Percentiles rank a stretch among this genome's conserved stretches.
These are phyloP conservation scores for Neopelma chrysocephalum DNA, from an alignment of 2,797 vertebrate species.

Conservation along the genomic window DNA sequence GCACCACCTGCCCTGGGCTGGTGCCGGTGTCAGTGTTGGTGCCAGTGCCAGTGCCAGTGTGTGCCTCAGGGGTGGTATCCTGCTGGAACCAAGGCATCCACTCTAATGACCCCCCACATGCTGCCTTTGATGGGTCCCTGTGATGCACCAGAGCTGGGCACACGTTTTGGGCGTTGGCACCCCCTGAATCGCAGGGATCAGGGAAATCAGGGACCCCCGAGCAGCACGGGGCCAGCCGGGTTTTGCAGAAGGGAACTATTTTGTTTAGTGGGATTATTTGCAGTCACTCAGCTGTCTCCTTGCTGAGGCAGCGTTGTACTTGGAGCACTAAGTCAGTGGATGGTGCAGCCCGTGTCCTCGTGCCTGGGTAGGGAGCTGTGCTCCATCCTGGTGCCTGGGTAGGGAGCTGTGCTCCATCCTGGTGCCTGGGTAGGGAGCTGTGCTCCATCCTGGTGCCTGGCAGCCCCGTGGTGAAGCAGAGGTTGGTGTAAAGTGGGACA, in stretches of 20 bases:
- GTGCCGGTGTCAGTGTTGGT: background rate
- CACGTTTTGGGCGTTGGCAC: rapidly evolving
- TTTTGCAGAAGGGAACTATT: background rate
- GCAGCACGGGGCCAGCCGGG: background rate
- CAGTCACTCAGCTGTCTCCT: background rate
- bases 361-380: rapidly evolving
- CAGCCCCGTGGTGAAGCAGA: background rate
- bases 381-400: background rate
- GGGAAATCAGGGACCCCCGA: background rate
- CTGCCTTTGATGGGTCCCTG: background rate
- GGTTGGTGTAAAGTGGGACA: background rate
- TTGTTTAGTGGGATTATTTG: background rate
- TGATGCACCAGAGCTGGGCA: background rate
- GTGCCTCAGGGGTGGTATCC: rapidly evolving
- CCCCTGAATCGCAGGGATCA: rapidly evolving
- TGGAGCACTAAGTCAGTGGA: background rate
- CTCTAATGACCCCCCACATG: rapidly evolving
- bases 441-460: background rate
- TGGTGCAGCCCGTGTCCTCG: rapidly evolving
- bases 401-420: background rate
- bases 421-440: too few species aligned
- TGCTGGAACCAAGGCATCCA: background rate
- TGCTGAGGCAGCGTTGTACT: background rate
- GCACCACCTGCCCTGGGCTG: background rate
- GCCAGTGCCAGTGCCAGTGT: background rate